These are phyloP conservation scores for Kryptopterus vitreolus DNA, from an alignment of 2,797 vertebrate genomes.

Conservation along the genomic window DNA sequence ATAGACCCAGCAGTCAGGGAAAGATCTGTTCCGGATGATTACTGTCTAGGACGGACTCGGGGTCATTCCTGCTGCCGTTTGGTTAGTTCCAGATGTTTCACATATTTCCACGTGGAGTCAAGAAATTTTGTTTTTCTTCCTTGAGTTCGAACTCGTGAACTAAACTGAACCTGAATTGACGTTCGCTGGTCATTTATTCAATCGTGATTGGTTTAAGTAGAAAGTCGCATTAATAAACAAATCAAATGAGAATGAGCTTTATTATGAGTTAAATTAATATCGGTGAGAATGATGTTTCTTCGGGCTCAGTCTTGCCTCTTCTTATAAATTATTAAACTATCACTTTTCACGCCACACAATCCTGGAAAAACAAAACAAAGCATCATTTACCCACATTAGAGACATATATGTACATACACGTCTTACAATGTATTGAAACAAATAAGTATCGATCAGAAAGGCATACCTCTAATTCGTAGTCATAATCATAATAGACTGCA, in stretches of 20 bases:
- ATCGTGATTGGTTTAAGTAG: not conserved
- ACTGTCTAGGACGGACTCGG: constrained; percentile 8
- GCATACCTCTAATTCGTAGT: constrained; percentile 58
- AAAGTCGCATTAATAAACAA: no score
- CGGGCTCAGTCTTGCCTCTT: not conserved
- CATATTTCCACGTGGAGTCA: constrained; percentile 14
- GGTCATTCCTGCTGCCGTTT: constrained; percentile 21
- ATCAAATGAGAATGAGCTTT: no score
- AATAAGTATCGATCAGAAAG: not conserved
- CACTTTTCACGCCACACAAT: constrained; percentile 26
- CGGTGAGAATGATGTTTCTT: not conserved
- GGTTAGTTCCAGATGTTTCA: constrained; percentile 11
- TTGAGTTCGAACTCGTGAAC: not conserved
- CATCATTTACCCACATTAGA: not conserved
- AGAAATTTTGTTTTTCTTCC: not conserved
- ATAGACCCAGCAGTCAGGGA: constrained; percentile 28
- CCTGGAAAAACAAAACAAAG: constrained; percentile 45
- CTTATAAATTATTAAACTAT: not conserved
- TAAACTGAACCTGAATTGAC: not conserved
- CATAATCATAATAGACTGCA: constrained; percentile 43
- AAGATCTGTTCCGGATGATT: constrained; percentile 30
- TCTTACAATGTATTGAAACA: not conserved
- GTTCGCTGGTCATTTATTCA: not conserved
- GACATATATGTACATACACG: not conserved
- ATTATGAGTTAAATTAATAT: no score